Evolutionary conservation across 2,797 vertebrate genomes (phyloP).

Genomic region (Microctenopoma steveboyesi): DNA sequence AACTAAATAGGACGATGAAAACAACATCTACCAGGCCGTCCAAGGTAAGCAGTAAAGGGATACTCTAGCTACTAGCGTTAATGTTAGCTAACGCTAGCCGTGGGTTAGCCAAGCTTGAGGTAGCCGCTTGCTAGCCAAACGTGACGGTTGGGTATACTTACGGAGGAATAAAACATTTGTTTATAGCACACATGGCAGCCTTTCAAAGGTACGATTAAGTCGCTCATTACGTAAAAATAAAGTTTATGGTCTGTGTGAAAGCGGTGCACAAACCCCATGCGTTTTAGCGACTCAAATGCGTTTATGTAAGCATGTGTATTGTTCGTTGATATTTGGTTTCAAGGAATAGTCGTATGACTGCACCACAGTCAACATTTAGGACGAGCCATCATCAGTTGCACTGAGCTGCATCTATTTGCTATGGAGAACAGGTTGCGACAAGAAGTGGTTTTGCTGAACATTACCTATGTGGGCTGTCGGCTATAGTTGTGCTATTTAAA

Average conservation of each 20-base stretch:
- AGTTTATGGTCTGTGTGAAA: slow-evolving; percentile 43
- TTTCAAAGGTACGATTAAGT: rapidly evolving
- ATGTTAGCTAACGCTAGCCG: slow-evolving; percentile 67
- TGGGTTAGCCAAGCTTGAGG: slow-evolving; percentile 74
- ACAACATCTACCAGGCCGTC: slow-evolving; percentile 73
- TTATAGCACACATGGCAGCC: neutral
- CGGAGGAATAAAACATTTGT: neutral
- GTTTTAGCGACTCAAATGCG: slow-evolving; percentile 55
- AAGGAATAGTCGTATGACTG: slow-evolving; percentile 35
- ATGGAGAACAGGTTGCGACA: slow-evolving; percentile 3
- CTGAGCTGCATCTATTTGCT: neutral
- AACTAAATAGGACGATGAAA: slow-evolving; percentile 71
- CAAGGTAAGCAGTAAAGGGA: slow-evolving; percentile 81
- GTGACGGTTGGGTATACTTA: slow-evolving; percentile 22
- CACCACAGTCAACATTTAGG: slow-evolving; percentile 3
- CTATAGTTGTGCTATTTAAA: neutral
- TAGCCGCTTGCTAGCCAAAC: slow-evolving; percentile 69
- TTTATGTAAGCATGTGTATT: slow-evolving; percentile 80
- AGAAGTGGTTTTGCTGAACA: slow-evolving; percentile 1
- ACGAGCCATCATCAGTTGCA: neutral
- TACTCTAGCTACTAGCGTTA: slow-evolving; percentile 62
- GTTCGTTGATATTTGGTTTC: slow-evolving; percentile 52
- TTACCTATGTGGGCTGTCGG: slow-evolving; percentile 29
- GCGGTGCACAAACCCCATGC: slow-evolving; percentile 41
- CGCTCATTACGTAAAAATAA: neutral